Conservation (phyloP, 1,140 invertebrate genomes). For the Apis florea region DNA sequence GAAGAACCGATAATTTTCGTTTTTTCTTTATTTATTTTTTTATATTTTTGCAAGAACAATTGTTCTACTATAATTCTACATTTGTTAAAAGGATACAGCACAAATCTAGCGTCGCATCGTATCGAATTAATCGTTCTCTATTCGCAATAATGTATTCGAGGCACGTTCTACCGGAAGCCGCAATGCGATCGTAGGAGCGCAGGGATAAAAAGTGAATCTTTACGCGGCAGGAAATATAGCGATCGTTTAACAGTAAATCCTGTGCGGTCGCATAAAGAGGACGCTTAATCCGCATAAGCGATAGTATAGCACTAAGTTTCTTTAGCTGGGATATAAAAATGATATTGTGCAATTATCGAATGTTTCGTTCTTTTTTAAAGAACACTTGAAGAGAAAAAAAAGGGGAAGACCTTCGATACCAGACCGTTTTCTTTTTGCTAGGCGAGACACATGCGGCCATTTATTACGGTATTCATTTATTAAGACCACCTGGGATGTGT, state of each 20-base stretch:
- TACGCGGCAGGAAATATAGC: constrained; percentile 5
- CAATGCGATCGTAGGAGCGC: background rate
- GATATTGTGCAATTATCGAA: constrained; percentile 34
- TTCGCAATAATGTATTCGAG: constrained; percentile 10
- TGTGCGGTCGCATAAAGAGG: background rate
- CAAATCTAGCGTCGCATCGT: background rate
- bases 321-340: constrained; percentile 1
- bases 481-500: constrained; percentile 47
- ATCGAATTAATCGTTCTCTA: constrained; percentile 12
- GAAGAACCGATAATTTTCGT: background rate
- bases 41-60: background rate
- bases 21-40: background rate
- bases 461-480: constrained; percentile 49
- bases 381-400: background rate
- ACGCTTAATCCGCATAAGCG: constrained; percentile 21
- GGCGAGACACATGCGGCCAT: constrained; percentile 9
- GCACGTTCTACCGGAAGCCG: constrained; percentile 15
- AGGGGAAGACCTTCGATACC: background rate
- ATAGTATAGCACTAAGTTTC: background rate
- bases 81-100: background rate
- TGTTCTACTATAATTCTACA: no score
- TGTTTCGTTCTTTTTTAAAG: background rate
- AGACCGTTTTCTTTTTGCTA: background rate
- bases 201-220: background rate
- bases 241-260: constrained; percentile 29